Percentiles rank a stretch among this genome's conserved stretches.
These are phyloP conservation scores for Argentina silus DNA, from an alignment of 2,797 vertebrate genomes.

Conservation along the genomic window DNA sequence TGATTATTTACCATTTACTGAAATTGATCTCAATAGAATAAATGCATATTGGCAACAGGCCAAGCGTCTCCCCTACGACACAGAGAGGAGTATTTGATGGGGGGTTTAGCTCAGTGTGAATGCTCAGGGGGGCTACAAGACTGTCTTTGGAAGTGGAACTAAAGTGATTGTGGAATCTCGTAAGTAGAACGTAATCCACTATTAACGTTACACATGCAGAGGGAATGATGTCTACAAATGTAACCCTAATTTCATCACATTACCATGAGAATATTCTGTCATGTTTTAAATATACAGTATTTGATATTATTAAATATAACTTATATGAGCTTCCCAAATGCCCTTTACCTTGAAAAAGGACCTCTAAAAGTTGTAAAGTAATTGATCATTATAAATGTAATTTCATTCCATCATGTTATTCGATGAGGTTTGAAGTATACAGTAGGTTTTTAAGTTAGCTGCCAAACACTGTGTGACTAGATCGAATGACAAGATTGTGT, in stretches of 20 bases:
- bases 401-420: not conserved
- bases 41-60: not conserved
- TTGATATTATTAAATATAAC: too few relatives aligned
- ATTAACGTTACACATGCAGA: not conserved
- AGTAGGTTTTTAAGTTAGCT: slow-evolving; percentile 19
- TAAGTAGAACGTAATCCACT: slow-evolving; percentile 28
- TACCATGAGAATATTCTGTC: too few relatives aligned
- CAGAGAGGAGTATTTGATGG: slow-evolving; percentile 58
- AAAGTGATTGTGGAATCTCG: slow-evolving; percentile 57
- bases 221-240: not conserved
- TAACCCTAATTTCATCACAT: not conserved
- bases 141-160: slow-evolving; percentile 69
- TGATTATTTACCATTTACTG: not conserved
- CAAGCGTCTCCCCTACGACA: not conserved
- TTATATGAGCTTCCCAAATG: too few relatives aligned
- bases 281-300: too few relatives aligned
- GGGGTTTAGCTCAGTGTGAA: slow-evolving; percentile 69
- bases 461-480: slow-evolving; percentile 24
- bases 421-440: not conserved
- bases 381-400: not conserved
- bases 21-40: not conserved
- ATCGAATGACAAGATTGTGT: not conserved
- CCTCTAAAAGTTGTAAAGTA: too few relatives aligned
- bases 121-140: slow-evolving; percentile 22
- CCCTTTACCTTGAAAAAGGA: too few relatives aligned